Conservation (phyloP, 2,888 invertebrate species). For the Chrysina gloriosa region DNA sequence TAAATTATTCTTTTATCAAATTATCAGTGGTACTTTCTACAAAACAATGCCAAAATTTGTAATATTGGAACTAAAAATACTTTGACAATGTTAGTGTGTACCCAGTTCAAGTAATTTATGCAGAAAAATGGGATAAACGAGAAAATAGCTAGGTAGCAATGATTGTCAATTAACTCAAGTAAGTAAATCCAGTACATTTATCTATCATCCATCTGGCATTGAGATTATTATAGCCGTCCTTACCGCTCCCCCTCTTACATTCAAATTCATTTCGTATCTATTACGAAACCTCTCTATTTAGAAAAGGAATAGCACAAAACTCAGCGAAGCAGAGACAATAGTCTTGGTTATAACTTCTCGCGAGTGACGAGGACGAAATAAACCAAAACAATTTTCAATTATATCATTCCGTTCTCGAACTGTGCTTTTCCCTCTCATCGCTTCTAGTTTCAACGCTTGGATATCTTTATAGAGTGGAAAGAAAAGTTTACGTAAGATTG, state of each 20-base stretch:
- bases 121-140: too few relatives aligned
- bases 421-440: background rate
- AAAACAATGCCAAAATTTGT: too few relatives aligned
- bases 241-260: background rate
- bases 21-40: too few relatives aligned
- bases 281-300: background rate
- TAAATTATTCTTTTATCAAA: too few relatives aligned
- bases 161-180: too few relatives aligned
- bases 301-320: background rate
- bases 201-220: too few relatives aligned
- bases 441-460: background rate
- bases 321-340: background rate
- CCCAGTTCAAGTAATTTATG: too few relatives aligned
- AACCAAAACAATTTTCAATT: slow-evolving; percentile 20
- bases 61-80: too few relatives aligned
- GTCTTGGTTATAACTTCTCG: background rate
- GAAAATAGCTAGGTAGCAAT: too few relatives aligned
- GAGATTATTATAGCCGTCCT: too few relatives aligned
- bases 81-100: too few relatives aligned
- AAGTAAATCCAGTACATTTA: too few relatives aligned
- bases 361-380: background rate
- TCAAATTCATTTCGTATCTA: background rate
- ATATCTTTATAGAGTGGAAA: background rate
- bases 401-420: background rate
- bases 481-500: background rate